These are phyloP conservation scores for Sakesphorus luctuosus DNA, from an alignment of 2,113 vertebrate species.

Conservation along the genomic window DNA sequence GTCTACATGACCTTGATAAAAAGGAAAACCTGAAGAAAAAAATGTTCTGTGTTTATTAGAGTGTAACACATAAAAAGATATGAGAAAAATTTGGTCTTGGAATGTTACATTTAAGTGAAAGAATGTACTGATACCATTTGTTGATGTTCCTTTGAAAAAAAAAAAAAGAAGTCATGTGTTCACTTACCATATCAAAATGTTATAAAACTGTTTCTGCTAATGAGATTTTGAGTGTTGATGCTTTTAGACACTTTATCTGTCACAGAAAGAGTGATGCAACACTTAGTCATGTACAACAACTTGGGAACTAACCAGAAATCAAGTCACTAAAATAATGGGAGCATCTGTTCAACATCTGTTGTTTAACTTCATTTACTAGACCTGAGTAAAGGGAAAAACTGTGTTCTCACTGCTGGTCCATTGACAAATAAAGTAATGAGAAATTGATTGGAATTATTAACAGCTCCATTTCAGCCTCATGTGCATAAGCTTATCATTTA, in stretches of 20 bases:
- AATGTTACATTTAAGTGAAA: not conserved
- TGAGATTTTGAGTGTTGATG: slow-evolving; percentile 13
- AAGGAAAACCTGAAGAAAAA: not conserved
- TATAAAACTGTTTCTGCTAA: not conserved
- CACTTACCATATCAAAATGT: not conserved
- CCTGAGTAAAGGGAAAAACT: not conserved
- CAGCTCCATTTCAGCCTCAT: not conserved
- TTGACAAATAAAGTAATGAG: slow-evolving; percentile 14
- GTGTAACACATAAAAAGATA: not conserved
- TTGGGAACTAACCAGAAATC: slow-evolving; percentile 37
- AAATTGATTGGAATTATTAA: slow-evolving; percentile 30
- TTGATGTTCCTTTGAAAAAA: not conserved
- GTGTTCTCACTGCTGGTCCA: not conserved
- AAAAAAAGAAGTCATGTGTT: not conserved
- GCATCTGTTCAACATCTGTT: slow-evolving; percentile 46
- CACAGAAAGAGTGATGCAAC: slow-evolving; percentile 3
- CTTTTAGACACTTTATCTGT: slow-evolving; percentile 20
- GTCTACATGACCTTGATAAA: not conserved
- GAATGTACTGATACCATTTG: not conserved
- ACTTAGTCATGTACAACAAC: slow-evolving; percentile 22
- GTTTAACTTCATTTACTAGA: slow-evolving; percentile 36
- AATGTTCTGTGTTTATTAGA: not conserved
- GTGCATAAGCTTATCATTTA: not conserved
- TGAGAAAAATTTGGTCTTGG: not conserved
- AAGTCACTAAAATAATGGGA: slow-evolving; percentile 43